phyloP scores from a whole-genome alignment of 1,140 invertebrate genomes.

The Magallana gigas region DNA sequence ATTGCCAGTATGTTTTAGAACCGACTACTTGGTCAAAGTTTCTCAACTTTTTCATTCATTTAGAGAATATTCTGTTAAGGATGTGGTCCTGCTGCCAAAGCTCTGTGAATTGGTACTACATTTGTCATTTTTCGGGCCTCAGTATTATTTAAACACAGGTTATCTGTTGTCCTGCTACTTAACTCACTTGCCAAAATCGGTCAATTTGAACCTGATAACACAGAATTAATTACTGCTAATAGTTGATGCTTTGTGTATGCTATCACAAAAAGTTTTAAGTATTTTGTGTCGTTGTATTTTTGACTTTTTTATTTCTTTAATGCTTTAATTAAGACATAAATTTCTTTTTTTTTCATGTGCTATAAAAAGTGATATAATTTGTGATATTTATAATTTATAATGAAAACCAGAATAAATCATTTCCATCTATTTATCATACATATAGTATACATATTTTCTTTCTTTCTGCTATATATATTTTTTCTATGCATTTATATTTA shows the following conservation, averaged over 20 bases:
- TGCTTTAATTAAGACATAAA: no score
- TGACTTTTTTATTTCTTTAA: no score
- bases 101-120: background rate
- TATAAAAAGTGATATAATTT: background rate
- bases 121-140: background rate
- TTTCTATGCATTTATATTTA: constrained; percentile 23
- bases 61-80: no score
- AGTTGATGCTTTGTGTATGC: background rate
- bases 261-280: background rate
- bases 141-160: constrained; percentile 7
- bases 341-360: no score
- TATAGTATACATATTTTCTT: background rate
- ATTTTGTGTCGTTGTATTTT: no score
- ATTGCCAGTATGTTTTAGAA: no score
- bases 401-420: constrained; percentile 6
- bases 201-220: background rate
- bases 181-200: constrained; percentile 1
- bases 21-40: no score
- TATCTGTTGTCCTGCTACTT: background rate
- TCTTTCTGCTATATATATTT: background rate
- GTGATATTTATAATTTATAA: background rate
- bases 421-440: background rate
- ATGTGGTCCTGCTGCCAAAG: background rate
- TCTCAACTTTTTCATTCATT: no score
- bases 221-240: background rate